A percentile compares a stretch with the other conserved stretches of the same genome.
Evolutionary conservation across 92 coral and sea anemone species (phyloP).

Genomic region (Actinernus sp.): DNA sequence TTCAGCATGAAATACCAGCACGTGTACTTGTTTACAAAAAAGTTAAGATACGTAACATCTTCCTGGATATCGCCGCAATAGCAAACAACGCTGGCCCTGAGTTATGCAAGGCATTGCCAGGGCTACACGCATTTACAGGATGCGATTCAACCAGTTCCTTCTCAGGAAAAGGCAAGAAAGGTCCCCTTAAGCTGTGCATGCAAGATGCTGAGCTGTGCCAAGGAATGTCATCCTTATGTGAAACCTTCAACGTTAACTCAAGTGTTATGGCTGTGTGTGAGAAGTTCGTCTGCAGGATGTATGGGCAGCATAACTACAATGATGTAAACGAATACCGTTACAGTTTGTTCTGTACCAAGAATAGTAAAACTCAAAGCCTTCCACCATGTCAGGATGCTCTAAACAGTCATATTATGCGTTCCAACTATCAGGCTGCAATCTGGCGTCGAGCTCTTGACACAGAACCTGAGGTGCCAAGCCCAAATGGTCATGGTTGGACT

Average conservation of each 20-base stretch:
- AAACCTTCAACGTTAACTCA: constrained; percentile 17
- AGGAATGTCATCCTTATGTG: constrained; percentile 38
- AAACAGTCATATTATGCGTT: constrained; percentile 34
- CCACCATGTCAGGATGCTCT: constrained; percentile 64
- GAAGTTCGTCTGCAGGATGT: constrained; percentile 36
- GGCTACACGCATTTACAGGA: constrained; percentile 44
- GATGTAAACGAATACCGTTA: constrained; percentile 36
- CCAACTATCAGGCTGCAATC: constrained; percentile 63
- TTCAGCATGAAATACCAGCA: constrained; percentile 23
- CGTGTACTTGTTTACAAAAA: constrained; percentile 14
- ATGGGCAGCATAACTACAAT: constrained; percentile 16
- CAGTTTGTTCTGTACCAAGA: constrained; percentile 35
- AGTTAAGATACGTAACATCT: constrained; percentile 26
- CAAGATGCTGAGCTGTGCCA: constrained; percentile 17
- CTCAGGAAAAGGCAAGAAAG: constrained; percentile 41
- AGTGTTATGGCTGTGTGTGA: constrained; percentile 27
- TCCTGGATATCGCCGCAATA: constrained; percentile 36
- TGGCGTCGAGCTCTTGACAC: constrained; percentile 45
- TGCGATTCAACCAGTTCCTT: constrained; percentile 36
- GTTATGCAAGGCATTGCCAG: constrained; percentile 29
- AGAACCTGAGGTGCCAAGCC: constrained; percentile 54
- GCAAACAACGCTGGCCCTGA: constrained; percentile 25
- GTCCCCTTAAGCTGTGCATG: constrained; percentile 43
- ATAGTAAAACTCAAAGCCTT: constrained; percentile 42
- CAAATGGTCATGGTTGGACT: constrained; percentile 58